Conservation (phyloP, 2,888 invertebrate species). For the Herminia tarsipennalis region DNA sequence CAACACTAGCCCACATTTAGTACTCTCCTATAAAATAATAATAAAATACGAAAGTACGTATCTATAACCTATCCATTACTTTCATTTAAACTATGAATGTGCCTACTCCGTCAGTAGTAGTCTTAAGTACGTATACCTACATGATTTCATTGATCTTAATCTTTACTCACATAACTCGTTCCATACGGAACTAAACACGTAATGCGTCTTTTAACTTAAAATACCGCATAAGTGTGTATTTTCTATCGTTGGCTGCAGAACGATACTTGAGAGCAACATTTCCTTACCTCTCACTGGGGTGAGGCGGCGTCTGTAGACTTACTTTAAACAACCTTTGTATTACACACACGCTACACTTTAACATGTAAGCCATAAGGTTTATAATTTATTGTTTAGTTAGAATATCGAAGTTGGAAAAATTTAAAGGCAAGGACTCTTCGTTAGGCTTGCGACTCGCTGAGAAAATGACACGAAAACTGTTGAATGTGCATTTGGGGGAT, state of each 20-base stretch:
- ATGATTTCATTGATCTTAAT: no score
- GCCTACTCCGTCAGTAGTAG: no score
- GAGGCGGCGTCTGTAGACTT: conserved; percentile 44
- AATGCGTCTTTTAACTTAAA: no score
- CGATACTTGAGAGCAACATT: conserved; percentile 47
- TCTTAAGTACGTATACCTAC: no score
- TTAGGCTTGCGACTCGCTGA: conserved; percentile 47
- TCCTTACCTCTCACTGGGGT: conserved; percentile 45
- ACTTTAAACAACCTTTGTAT: conserved; percentile 5
- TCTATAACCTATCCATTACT: no score
- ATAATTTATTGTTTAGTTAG: background rate
- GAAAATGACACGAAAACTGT: conserved; percentile 56
- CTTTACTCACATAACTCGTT: no score
- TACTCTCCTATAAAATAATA: no score
- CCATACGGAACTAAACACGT: no score
- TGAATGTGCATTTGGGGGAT: conserved; percentile 56
- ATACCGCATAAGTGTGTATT: background rate
- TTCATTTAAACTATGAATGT: no score
- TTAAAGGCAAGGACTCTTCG: conserved; percentile 52
- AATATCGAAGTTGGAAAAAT: conserved; percentile 23
- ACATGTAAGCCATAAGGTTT: background rate
- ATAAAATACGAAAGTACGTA: no score
- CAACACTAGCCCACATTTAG: no score
- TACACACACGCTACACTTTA: conserved; percentile 11
- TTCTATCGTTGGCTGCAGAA: conserved; percentile 26